Conservation (phyloP, 2,113 vertebrate species). For the Carassius auratus region DNA sequence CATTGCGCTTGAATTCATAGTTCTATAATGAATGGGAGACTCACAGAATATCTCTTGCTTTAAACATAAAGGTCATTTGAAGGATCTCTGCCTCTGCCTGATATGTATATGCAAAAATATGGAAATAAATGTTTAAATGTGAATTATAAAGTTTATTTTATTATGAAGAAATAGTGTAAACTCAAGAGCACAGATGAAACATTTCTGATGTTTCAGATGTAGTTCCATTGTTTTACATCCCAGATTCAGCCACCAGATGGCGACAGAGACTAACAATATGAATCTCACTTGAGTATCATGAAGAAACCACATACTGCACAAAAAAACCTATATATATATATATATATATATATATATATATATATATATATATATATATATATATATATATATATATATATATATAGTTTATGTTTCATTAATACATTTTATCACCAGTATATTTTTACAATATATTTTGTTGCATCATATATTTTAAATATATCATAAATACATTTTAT, state of each 20-base stretch:
- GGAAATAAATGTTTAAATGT: slow-evolving; percentile 8
- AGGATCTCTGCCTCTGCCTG: slow-evolving; percentile 11
- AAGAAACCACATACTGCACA: background rate
- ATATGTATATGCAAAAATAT: background rate
- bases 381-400: no score
- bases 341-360: no score
- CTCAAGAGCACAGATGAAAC: background rate
- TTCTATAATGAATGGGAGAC: background rate
- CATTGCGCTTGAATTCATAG: background rate
- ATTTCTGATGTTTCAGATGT: background rate
- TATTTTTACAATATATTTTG: no score
- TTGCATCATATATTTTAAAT: no score
- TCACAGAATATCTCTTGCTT: background rate
- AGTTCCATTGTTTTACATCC: background rate
- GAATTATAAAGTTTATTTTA: background rate
- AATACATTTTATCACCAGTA: no score
- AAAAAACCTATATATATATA: no score
- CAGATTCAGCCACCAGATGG: slow-evolving; percentile 38
- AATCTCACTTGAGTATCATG: background rate
- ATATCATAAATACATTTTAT: no score
- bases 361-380: no score
- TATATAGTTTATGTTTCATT: no score
- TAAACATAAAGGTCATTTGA: background rate
- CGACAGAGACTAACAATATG: background rate
- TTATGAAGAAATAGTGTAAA: background rate